Percentiles rank a stretch among this genome's conserved stretches.
Evolutionary conservation across 1,140 invertebrate species (phyloP).

Genomic region (Diprion similis): DNA sequence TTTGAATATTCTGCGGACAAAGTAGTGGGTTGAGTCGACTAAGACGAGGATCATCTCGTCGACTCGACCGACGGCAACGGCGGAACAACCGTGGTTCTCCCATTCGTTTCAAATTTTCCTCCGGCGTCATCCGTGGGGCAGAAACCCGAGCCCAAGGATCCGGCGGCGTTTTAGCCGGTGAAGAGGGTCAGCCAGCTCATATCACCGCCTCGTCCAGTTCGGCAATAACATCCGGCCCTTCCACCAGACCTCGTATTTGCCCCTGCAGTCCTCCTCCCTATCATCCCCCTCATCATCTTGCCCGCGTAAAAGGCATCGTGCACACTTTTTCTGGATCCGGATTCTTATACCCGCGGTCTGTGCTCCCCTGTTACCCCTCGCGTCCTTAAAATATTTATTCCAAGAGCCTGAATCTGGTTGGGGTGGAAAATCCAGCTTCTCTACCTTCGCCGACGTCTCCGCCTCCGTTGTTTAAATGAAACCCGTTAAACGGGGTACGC

Average conservation of each 20-base stretch:
- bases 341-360: too few species aligned
- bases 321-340: too few species aligned
- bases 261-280: neutral
- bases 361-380: too few species aligned
- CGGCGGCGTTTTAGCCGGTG: neutral
- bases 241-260: neutral
- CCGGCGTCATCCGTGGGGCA: neutral
- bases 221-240: neutral
- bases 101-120: neutral
- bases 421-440: too few species aligned
- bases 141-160: too few species aligned
- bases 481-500: too few species aligned
- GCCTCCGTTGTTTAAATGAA: too few species aligned
- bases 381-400: too few species aligned
- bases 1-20: neutral
- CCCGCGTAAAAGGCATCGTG: too few species aligned
- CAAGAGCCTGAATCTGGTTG: too few species aligned
- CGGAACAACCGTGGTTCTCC: neutral
- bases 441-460: too few species aligned
- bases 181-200: neutral
- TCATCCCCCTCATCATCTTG: too few species aligned
- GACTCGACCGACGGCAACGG: neutral
- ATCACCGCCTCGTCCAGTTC: neutral
- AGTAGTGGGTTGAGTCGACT: neutral
- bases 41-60: slow-evolving; percentile 5